Evolutionary conservation across 1,140 invertebrate genomes (phyloP).

Genomic region (Tetramorium simillimum): DNA sequence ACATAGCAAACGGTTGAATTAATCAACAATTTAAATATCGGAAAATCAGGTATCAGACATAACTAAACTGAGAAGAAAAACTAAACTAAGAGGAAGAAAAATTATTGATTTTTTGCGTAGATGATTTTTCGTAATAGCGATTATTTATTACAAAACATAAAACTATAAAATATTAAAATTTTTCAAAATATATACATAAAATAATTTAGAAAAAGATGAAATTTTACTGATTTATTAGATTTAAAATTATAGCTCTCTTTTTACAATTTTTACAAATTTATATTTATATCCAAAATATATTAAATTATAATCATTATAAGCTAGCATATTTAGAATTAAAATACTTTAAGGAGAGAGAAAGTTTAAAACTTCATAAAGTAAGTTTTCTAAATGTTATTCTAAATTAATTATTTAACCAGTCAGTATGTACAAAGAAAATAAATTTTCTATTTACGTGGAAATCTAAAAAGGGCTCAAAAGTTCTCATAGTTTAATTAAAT

Average conservation of each 20-base stretch:
- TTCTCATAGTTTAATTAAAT: slow-evolving; percentile 27
- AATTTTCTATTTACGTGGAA: not conserved
- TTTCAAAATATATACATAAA: not conserved
- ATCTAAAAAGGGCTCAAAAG: not conserved
- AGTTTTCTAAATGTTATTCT: not conserved
- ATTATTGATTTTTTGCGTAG: not conserved
- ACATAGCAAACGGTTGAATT: not conserved
- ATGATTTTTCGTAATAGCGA: not conserved
- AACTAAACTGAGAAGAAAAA: not conserved
- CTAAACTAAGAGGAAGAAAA: not conserved
- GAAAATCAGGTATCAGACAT: not conserved
- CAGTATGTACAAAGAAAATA: not conserved
- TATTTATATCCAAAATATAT: not conserved
- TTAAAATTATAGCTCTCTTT: not conserved
- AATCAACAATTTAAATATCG: not conserved
- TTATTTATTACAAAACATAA: not conserved
- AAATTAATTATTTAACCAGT: no score
- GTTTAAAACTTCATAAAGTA: not conserved
- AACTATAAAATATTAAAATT: not conserved
- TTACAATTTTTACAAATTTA: not conserved
- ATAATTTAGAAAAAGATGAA: slow-evolving; percentile 2
- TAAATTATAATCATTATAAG: not conserved
- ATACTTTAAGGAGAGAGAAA: not conserved
- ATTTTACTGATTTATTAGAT: not conserved
- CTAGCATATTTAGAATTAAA: not conserved